These are phyloP conservation scores for Spilosoma lubricipeda DNA, from an alignment of 2,888 invertebrate species.

Conservation along the genomic window DNA sequence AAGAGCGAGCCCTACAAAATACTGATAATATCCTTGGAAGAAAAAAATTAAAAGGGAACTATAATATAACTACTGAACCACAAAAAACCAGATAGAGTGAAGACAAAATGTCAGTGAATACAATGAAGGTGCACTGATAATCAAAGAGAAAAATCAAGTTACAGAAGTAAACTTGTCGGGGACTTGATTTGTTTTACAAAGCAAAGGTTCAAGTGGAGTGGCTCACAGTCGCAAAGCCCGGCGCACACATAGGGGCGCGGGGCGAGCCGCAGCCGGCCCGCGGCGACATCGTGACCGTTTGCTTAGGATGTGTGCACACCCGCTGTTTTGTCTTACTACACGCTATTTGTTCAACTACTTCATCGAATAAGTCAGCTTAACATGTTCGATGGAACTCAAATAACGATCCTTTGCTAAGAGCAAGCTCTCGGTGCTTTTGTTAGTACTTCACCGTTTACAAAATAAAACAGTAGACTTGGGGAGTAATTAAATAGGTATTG, in stretches of 20 bases:
- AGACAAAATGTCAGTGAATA: neutral
- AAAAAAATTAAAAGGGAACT: too few relatives aligned
- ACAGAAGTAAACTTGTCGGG: conserved; percentile 3
- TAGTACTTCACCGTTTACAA: conserved; percentile 7
- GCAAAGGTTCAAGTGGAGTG: conserved; percentile 6
- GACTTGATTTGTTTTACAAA: conserved; percentile 19
- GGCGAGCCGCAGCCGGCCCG: conserved; percentile 3
- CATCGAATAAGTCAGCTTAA: conserved; percentile 53
- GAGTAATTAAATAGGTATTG: neutral
- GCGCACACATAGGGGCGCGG: conserved; percentile 11
- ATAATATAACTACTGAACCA: neutral
- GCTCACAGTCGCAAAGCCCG: conserved; percentile 5
- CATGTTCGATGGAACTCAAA: conserved; percentile 47
- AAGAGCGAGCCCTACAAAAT: neutral
- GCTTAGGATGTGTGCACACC: conserved; percentile 62
- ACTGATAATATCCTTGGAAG: too few relatives aligned
- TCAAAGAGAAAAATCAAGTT: conserved; percentile 10
- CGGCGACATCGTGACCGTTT: conserved; percentile 48
- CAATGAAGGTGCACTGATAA: conserved; percentile 1
- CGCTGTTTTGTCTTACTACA: conserved; percentile 54
- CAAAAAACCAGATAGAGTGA: neutral
- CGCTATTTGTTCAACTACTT: conserved; percentile 54
- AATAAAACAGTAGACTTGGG: conserved; percentile 7
- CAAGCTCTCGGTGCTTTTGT: conserved; percentile 8
- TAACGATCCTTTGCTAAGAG: conserved; percentile 34